phyloP scores from a whole-genome alignment of 2,888 invertebrate genomes.

The Pheosia tremula region DNA sequence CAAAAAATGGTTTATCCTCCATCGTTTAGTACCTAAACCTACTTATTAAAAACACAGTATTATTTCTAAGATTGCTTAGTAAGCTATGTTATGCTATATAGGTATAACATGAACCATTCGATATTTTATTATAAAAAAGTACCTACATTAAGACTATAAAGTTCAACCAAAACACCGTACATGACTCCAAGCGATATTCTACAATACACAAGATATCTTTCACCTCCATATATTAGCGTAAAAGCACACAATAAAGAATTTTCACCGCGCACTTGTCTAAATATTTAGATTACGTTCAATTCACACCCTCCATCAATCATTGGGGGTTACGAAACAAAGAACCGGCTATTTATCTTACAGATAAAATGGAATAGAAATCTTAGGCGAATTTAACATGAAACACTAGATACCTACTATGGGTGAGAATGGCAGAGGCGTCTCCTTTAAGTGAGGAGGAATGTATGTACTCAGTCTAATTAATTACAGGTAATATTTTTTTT shows the following conservation, averaged over 20 bases:
- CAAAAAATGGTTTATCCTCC: no score
- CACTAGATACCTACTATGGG: not conserved
- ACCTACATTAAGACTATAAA: no score
- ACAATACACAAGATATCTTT: not conserved
- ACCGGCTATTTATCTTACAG: conserved; percentile 24
- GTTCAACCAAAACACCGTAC: no score
- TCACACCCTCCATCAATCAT: conserved; percentile 33
- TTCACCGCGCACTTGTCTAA: conserved; percentile 17
- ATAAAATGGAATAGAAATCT: conserved; percentile 6
- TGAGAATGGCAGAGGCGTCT: not conserved
- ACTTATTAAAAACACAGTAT: no score
- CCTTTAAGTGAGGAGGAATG: not conserved
- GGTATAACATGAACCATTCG: no score
- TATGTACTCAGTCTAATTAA: not conserved
- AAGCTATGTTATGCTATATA: no score
- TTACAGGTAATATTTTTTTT: not conserved
- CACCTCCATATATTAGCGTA: not conserved
- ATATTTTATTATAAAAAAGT: no score
- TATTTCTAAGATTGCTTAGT: no score
- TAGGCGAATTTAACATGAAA: conserved; percentile 6
- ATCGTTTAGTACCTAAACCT: no score
- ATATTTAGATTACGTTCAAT: conserved; percentile 30
- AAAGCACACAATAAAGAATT: not conserved
- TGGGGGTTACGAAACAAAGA: conserved; percentile 25
- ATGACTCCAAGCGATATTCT: no score